Percentiles rank a stretch among this genome's conserved stretches.
These are phyloP conservation scores for Drosophila dunni DNA, from an alignment of 1,140 invertebrate genomes.

Conservation along the genomic window DNA sequence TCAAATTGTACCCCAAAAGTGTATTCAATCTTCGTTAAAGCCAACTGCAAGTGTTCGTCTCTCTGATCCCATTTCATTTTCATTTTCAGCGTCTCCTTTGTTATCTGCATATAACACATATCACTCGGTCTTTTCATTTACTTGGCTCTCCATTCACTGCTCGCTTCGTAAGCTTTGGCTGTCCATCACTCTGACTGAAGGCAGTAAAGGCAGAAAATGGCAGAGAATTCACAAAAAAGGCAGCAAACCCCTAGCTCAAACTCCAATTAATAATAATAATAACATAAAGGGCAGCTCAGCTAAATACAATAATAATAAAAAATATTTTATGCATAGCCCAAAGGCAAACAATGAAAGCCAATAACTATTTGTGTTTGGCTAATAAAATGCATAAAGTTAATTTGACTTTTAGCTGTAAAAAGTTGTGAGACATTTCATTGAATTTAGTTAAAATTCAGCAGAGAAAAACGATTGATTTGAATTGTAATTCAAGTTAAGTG, in stretches of 20 bases:
- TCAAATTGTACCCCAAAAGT: background rate
- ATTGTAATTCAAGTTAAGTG: slow-evolving; percentile 10
- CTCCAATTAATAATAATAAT: slow-evolving; percentile 32
- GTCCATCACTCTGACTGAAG: slow-evolving; percentile 14
- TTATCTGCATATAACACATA: slow-evolving; percentile 17
- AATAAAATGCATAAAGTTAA: background rate
- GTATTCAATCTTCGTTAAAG: slow-evolving; percentile 4
- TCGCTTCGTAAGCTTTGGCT: background rate
- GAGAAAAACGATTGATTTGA: slow-evolving; percentile 12
- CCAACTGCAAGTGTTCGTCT: background rate
- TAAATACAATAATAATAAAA: background rate
- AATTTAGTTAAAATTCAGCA: slow-evolving; percentile 3
- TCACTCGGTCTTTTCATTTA: slow-evolving; percentile 6
- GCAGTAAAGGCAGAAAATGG: slow-evolving; percentile 7
- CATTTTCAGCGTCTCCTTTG: slow-evolving; percentile 1
- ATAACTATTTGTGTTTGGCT: slow-evolving; percentile 4
- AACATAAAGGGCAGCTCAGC: background rate
- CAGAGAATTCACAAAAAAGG: background rate
- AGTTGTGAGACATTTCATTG: background rate
- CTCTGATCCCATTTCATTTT: background rate
- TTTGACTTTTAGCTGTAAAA: background rate
- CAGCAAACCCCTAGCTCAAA: slow-evolving; percentile 20
- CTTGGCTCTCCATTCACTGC: background rate
- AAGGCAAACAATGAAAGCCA: background rate
- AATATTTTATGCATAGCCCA: background rate